phyloP scores from a whole-genome alignment of 2,797 vertebrate species.

The Chrysocyon brachyurus region DNA sequence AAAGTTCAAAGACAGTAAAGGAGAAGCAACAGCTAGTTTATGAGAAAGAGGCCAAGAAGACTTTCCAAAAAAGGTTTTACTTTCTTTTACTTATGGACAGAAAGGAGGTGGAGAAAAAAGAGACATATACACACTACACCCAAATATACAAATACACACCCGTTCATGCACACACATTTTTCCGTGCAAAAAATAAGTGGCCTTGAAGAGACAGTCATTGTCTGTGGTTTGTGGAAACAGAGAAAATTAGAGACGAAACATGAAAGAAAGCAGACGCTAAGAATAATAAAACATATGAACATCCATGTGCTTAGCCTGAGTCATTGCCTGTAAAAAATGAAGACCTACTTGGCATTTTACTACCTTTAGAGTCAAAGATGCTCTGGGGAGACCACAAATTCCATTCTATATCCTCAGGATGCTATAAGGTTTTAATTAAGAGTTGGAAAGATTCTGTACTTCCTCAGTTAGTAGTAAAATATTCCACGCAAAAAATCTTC shows the following conservation, averaged over 20 bases:
- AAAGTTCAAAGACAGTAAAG: neutral
- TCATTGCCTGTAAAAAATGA: neutral
- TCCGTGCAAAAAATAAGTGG: conserved; percentile 6
- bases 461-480: conserved; percentile 41
- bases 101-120: neutral
- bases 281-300: neutral
- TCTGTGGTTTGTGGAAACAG: neutral
- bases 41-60: neutral
- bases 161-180: neutral
- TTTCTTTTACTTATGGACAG: neutral
- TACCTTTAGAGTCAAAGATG: neutral
- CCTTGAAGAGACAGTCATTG: neutral
- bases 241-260: conserved; percentile 15
- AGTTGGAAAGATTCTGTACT: neutral
- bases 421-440: neutral
- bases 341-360: neutral
- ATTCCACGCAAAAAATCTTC: conserved; percentile 1
- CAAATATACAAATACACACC: neutral
- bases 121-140: neutral
- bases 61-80: conserved; percentile 12
- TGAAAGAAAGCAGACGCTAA: conserved; percentile 3
- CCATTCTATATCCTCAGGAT: neutral
- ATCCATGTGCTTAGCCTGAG: neutral
- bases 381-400: neutral
- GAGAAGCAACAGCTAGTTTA: conserved; percentile 17